These are phyloP conservation scores for Hemitrygon akajei DNA, from an alignment of 2,797 vertebrate genomes.

Conservation along the genomic window DNA sequence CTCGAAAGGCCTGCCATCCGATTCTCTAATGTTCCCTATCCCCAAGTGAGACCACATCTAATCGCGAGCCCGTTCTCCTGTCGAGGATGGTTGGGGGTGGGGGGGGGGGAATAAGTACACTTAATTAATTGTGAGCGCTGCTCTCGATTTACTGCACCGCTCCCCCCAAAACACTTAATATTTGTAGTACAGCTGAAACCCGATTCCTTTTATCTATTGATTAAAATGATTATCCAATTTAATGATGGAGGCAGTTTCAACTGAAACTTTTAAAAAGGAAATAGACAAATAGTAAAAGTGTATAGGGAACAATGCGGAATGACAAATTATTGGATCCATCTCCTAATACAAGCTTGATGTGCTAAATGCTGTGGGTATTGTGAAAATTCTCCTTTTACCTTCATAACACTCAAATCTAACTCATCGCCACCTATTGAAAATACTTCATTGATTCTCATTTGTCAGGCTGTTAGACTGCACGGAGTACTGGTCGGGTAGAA, in stretches of 20 bases:
- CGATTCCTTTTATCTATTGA: too few species aligned
- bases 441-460: not conserved
- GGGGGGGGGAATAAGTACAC: not conserved
- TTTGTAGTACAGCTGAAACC: too few species aligned
- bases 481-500: not conserved
- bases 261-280: not conserved
- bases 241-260: not conserved
- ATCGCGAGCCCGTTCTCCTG: not conserved
- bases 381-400: not conserved
- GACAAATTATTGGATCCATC: too few species aligned
- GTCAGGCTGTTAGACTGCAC: not conserved
- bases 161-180: too few species aligned
- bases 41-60: not conserved
- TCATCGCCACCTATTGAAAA: not conserved
- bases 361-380: not conserved
- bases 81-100: not conserved
- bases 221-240: not conserved
- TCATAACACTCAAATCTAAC: not conserved
- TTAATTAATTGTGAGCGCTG: not conserved
- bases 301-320: too few species aligned
- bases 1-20: too few species aligned
- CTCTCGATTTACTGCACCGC: not conserved
- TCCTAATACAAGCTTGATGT: not conserved
- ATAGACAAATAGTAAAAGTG: not conserved
- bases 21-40: too few species aligned